Conservation (phyloP, 1,140 invertebrate species). For the Ostrea edulis region DNA sequence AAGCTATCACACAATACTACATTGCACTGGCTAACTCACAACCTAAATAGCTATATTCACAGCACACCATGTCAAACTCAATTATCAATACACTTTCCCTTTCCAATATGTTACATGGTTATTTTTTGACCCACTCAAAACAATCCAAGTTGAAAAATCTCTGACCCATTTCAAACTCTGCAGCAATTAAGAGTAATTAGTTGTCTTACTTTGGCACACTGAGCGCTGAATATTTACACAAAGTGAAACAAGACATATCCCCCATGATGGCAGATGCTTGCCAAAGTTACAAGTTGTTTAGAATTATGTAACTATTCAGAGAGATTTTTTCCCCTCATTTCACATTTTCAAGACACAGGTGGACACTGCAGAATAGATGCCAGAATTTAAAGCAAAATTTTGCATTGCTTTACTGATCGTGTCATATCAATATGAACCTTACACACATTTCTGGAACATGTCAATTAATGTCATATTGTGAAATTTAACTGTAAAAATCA, state of each 20-base stretch:
- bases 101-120: background rate
- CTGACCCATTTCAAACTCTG: constrained; percentile 34
- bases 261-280: constrained; percentile 19
- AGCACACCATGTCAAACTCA: background rate
- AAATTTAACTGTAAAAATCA: no score
- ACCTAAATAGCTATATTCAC: background rate
- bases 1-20: background rate
- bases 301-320: constrained; percentile 30
- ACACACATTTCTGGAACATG: no score
- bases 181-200: constrained; percentile 26
- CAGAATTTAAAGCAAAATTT: background rate
- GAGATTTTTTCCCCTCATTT: constrained; percentile 32
- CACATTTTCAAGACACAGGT: constrained; percentile 1
- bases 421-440: no score
- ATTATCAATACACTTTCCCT: background rate
- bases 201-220: constrained; percentile 18
- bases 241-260: constrained; percentile 26
- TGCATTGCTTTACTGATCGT: no score
- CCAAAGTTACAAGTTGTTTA: constrained; percentile 33
- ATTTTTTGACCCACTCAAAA: constrained; percentile 26
- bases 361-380: background rate
- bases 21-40: background rate
- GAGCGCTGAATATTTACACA: background rate
- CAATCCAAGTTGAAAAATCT: constrained; percentile 17
- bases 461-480: no score